Evolutionary conservation across 1,140 invertebrate genomes (phyloP), one percentile per base, ranked within the genome.

Genomic region (Pollicipes pollicipes): DNA sequence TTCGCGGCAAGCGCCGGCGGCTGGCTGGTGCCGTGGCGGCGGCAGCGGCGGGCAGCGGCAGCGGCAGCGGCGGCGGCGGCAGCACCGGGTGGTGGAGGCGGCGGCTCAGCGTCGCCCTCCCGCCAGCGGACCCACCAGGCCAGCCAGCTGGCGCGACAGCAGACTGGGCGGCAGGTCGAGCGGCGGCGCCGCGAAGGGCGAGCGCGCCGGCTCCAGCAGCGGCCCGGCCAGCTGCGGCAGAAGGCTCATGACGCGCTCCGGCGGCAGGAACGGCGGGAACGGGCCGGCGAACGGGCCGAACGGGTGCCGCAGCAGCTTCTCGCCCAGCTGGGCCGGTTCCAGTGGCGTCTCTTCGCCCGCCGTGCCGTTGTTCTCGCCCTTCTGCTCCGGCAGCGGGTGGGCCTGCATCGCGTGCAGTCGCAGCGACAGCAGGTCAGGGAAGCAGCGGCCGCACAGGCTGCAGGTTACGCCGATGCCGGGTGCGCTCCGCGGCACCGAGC

Each of bases 381-480:
- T 32, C 64, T 71, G 28, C 68, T 69, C 26, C 21, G 45, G 32
- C 35, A 35, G 13, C 68, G 68, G 72, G 17, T 85, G 84, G 71
- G 81, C 80, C 76, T 83, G 83, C 71, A 84, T 82, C 75, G 84
- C 78, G 77, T 85, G 84, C 21, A 84, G 78, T 75, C 84, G 83
- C 70, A 85, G 79, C 30, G 79, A 77, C 24, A 84, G 77, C 72
- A 82, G 78, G 74, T 83, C 83, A 24, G 77, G 76, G 71, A 83
- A 82, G 58, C 76, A 75, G 70, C 81, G 78, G 30, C 81, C 80
- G 76, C 84, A 85, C 30, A 84, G 76, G 27, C 79, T 75, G 75
- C 84, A 85, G 31, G 79, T 76, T 8, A 70, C 75, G 30, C 74
- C 72, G 32, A 72, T 75, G 45, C 70, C 29, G 17, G 72, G 69